A percentile compares a stretch with the other conserved stretches of the same genome.
Evolutionary conservation across 1,140 invertebrate genomes (phyloP).

Genomic region (Bilobella aurantiaca): DNA sequence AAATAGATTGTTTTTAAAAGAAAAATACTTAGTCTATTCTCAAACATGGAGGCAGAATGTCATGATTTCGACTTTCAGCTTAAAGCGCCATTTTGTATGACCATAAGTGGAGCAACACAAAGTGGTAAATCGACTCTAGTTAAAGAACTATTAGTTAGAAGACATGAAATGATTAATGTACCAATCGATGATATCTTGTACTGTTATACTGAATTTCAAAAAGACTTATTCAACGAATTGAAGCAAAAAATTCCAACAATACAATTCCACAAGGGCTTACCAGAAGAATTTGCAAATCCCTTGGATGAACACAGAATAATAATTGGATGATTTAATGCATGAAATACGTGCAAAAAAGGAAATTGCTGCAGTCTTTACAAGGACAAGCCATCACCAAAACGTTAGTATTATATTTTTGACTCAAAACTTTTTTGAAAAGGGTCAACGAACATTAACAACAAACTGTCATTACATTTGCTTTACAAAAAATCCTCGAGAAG

Average conservation of each 20-base stretch:
- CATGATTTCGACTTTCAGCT: neutral
- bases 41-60: no score
- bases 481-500: neutral
- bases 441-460: neutral
- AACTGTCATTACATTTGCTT: neutral
- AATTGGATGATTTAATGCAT: neutral
- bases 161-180: neutral
- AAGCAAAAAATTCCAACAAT: constrained; percentile 2
- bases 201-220: constrained; percentile 9
- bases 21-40: no score
- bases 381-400: constrained; percentile 1
- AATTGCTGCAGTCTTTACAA: neutral
- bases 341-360: neutral
- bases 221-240: neutral
- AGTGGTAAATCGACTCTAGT: neutral
- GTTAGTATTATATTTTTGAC: neutral
- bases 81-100: neutral
- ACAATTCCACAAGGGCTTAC: constrained; percentile 7
- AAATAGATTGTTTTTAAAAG: no score
- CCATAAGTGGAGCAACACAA: no score
- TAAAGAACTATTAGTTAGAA: neutral
- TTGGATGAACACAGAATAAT: neutral
- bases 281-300: constrained; percentile 1
- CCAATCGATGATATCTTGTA: neutral
- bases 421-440: constrained; percentile 6